Evolutionary conservation across 37 sponge, comb jelly and placozoan species (phyloP), one percentile per base, ranked within the genome.

Genomic region (Geodia barretti): DNA sequence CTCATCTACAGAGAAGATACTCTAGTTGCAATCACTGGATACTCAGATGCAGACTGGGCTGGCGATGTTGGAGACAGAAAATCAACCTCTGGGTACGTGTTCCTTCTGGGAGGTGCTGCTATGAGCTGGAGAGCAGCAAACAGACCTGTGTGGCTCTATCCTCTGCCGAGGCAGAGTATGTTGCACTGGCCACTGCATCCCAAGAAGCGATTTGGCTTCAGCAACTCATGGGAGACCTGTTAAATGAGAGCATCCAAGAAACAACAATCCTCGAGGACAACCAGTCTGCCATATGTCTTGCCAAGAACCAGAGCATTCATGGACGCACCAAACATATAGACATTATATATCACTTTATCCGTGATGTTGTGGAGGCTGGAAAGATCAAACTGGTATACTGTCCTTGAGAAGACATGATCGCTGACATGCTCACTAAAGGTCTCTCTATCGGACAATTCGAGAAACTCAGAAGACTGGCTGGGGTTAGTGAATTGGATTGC

Each of bases 221-320:
- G n/a, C n/a, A n/a, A n/a, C n/a, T n/a, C n/a, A n/a, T n/a, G n/a
- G n/a, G n/a, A n/a, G n/a, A n/a, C n/a, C n/a, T n/a, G n/a, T n/a
- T n/a, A n/a, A n/a, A n/a, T n/a, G n/a, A n/a, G n/a, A n/a, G n/a
- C n/a, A n/a, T n/a, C n/a, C n/a, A n/a, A n/a, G n/a, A n/a, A n/a
- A n/a, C n/a, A n/a, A n/a, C n/a, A n/a, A n/a, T n/a, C n/a, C n/a
- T n/a, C n/a, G n/a, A n/a, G n/a, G 80, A 86, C 74, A 86, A 86
- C 58, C 87, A 87, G 41, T 73, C 87, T 43, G 87, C 86, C 60
- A 75, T 83, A 63, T 39, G 69, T 65, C 39, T 83, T n/a, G 69
- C 84, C 30, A 75, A 84, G 70, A 76, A 84, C 31, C 77, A 77
- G 25, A 75, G 63, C 62, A 38, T 67, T 17, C 84, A 83, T 70